Evolutionary conservation across 2,888 invertebrate genomes (phyloP).

Genomic region (Muscina levida): DNA sequence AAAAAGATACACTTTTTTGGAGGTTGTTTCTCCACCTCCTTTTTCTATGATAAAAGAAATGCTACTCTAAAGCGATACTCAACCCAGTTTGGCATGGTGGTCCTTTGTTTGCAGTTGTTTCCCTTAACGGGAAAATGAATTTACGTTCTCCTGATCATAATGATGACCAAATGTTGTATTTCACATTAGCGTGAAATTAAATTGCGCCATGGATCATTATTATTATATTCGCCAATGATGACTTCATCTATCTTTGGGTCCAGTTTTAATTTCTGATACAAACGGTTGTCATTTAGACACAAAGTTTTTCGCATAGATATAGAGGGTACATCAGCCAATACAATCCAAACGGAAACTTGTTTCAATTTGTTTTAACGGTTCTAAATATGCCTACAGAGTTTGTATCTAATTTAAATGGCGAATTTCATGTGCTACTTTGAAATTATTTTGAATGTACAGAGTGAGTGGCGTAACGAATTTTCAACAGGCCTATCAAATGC

Average conservation of each 20-base stretch:
- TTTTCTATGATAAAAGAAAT: not conserved
- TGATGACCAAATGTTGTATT: conserved; percentile 52
- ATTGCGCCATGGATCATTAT: conserved; percentile 74
- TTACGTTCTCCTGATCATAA: conserved; percentile 32
- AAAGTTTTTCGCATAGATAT: not conserved
- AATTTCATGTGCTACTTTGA: conserved; percentile 25
- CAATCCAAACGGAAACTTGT: conserved; percentile 24
- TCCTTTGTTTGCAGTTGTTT: conserved; percentile 21
- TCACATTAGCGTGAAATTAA: conserved; percentile 74
- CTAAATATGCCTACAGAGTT: conserved; percentile 18
- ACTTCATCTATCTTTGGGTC: conserved; percentile 68
- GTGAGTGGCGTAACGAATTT: conserved; percentile 34
- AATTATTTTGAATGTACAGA: not conserved
- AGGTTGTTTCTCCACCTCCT: conserved; percentile 51
- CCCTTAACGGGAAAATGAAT: conserved; percentile 27
- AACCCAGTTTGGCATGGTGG: conserved; percentile 42
- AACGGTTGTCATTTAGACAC: not conserved
- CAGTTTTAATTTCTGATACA: not conserved
- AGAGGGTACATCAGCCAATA: too few species aligned
- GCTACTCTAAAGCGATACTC: not conserved
- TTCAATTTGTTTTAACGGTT: conserved; percentile 43
- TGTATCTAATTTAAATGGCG: conserved; percentile 19
- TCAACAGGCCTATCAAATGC: conserved; percentile 31
- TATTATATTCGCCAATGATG: conserved; percentile 67
- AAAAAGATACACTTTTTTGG: conserved; percentile 43